A percentile compares a stretch with the other conserved stretches of the same genome.
Evolutionary conservation across 2,113 vertebrate species (phyloP).

Genomic region (Lasiurus cinereus): DNA sequence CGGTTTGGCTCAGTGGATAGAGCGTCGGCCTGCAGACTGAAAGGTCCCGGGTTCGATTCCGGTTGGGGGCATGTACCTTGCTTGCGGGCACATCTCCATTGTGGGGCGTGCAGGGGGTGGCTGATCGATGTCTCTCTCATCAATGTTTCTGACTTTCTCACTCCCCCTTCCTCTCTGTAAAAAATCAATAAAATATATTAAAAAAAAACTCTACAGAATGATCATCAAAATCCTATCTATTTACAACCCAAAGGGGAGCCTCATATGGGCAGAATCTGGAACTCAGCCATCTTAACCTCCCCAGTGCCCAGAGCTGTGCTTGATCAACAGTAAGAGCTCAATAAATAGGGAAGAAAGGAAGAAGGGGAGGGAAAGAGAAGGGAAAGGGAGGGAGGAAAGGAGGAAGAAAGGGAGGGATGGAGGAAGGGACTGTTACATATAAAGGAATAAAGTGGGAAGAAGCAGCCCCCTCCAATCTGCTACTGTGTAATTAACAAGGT

Average conservation of each 20-base stretch:
- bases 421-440: no score
- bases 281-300: background rate
- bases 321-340: background rate
- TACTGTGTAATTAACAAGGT: conserved; percentile 41
- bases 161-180: no score
- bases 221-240: conserved; percentile 4
- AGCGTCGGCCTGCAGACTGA: no score
- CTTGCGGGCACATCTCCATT: no score
- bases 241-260: background rate
- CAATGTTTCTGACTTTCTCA: no score
- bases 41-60: no score
- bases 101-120: no score
- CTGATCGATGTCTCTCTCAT: no score
- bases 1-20: no score
- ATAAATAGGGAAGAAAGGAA: background rate
- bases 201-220: background rate
- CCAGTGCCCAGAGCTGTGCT: background rate
- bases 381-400: background rate
- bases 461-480: background rate
- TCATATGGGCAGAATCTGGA: background rate
- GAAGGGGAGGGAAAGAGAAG: fast-evolving
- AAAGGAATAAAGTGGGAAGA: background rate
- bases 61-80: no score
- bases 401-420: fast-evolving
- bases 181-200: no score